Evolutionary conservation across 2,113 vertebrate species (phyloP), one percentile per base, ranked within the genome.

Genomic region (Enhydra lutris): DNA sequence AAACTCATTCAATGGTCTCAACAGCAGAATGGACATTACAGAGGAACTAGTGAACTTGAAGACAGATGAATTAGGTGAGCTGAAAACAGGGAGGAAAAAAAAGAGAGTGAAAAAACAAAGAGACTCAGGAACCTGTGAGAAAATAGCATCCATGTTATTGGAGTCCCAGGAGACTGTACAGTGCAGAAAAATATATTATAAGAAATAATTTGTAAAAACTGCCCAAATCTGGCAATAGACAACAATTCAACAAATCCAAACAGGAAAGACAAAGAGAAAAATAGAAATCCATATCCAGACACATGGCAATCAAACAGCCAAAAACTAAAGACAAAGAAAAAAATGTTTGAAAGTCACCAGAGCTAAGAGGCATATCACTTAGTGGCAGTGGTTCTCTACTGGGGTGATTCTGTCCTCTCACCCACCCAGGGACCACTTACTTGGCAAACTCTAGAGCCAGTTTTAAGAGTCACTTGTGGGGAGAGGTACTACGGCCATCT

Each of bases 381-480:
- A 57, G 29, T 7, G 36, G 55, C n/a, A 39, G 52, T 74, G 34
- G 18, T 26, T 82, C 12, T 61, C 26, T 50, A 4, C 50, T 17
- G 36, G 31, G 21, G 21, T 45, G 26, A 29, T 42, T 52, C 36
- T 57, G 76, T 45, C 45, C 12, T 69, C 1, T 13, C 4, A 4
- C 14, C 4, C 63, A 63, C 18, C 14, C 3, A 21, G 18, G 9
- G 3, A 12, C 50, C 36, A 9, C 11, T 13, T 11, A 9, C 11
- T 13, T 7, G 23, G 47, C 15, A 39, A 89, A 82, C 78, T 71
- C 36, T 5, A 29, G 15, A 36, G 42, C 50, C n/a, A 13, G 9
- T 18, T 31, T 3, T 55, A 15, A 61, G 12, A 18, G 42, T 39
- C 42, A 18, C 2, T 1, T 3, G 10, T 5, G 17, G 7, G 0